phyloP scores from a whole-genome alignment of 1,140 invertebrate species.

The Euwallacea fornicatus region DNA sequence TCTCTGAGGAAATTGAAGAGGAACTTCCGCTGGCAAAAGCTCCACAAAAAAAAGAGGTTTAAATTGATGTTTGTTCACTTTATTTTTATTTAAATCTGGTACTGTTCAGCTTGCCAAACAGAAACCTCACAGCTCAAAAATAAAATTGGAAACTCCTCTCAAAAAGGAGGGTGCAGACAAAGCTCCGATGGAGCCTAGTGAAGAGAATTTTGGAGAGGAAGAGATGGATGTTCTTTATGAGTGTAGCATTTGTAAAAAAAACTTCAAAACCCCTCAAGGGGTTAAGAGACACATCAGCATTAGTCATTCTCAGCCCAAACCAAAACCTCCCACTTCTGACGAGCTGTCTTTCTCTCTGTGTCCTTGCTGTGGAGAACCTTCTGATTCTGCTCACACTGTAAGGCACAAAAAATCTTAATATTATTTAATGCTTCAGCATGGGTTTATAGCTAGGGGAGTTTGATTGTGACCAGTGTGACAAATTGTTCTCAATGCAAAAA shows the following conservation, averaged over 20 bases:
- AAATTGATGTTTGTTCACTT: no score
- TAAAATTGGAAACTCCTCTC: background rate
- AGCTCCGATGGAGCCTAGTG: background rate
- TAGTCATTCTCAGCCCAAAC: constrained; percentile 41
- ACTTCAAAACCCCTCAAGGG: constrained; percentile 48
- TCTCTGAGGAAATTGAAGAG: constrained; percentile 30
- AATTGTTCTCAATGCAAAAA: constrained; percentile 71
- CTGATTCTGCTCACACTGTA: constrained; percentile 58
- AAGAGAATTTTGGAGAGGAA: constrained; percentile 4
- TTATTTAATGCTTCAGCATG: background rate
- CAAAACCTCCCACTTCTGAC: constrained; percentile 40
- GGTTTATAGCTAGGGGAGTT: constrained; percentile 51
- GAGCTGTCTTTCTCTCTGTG: constrained; percentile 53
- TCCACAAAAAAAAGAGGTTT: no score
- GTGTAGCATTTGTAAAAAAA: constrained; percentile 47
- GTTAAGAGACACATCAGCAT: constrained; percentile 51
- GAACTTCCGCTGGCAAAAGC: constrained; percentile 37
- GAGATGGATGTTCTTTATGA: constrained; percentile 38
- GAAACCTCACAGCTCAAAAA: background rate
- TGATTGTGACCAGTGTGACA: constrained; percentile 59
- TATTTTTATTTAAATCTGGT: no score
- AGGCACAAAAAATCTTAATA: constrained; percentile 10
- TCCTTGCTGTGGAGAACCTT: constrained; percentile 59
- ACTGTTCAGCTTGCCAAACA: no score
- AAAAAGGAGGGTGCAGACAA: background rate